phyloP scores from a whole-genome alignment of 64 coral and sea anemone species.

The Montipora sp. region DNA sequence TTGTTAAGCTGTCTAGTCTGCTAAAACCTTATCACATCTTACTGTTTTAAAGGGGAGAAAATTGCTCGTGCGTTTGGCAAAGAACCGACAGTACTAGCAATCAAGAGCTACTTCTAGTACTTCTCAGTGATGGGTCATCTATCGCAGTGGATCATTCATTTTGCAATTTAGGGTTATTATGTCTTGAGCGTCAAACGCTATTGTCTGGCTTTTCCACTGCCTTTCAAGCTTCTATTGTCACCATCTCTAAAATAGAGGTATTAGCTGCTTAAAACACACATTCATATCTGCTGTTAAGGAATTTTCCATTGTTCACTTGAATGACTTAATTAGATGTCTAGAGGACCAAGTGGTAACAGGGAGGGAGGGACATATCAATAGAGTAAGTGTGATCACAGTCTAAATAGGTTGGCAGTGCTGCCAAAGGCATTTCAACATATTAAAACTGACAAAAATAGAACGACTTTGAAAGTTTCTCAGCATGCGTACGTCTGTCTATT shows the following conservation, averaged over 20 bases:
- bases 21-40: not conserved
- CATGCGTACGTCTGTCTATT: not conserved
- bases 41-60: not conserved
- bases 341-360: not conserved
- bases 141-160: not conserved
- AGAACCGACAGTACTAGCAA: not conserved
- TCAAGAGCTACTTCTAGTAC: not conserved
- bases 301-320: slow-evolving; percentile 26
- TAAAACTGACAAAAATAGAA: not conserved
- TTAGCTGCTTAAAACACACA: not conserved
- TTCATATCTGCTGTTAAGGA: slow-evolving; percentile 29
- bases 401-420: not conserved
- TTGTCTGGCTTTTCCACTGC: slow-evolving; percentile 34
- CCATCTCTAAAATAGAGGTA: not conserved
- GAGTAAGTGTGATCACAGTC: slow-evolving; percentile 15
- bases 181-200: not conserved
- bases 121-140: not conserved
- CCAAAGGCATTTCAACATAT: slow-evolving; percentile 16
- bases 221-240: not conserved
- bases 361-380: slow-evolving; percentile 21
- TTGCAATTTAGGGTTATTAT: not conserved
- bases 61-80: not conserved
- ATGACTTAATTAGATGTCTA: slow-evolving; percentile 35
- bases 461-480: not conserved
- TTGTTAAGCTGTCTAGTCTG: not conserved